Percentiles rank a stretch among this genome's conserved stretches.
These are phyloP conservation scores for Mesodorylaimus sp. DNA, from an alignment of 2,888 invertebrate genomes.

Conservation along the genomic window DNA sequence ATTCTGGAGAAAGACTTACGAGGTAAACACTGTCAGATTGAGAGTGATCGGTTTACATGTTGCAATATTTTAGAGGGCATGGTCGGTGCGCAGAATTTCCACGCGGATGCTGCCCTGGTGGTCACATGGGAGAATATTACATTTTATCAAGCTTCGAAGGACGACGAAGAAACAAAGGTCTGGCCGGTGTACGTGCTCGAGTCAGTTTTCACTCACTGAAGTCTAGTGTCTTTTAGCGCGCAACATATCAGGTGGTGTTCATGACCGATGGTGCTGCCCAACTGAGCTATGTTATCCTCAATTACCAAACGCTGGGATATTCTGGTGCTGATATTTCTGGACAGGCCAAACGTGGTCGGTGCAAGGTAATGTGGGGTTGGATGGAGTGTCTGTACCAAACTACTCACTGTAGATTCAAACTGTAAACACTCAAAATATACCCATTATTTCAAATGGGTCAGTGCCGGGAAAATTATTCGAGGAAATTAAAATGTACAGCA, in stretches of 20 bases:
- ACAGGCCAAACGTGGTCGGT: conserved; percentile 24
- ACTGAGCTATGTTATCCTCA: conserved; percentile 80
- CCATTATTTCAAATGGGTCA: too few species aligned
- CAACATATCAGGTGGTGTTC: conserved; percentile 68
- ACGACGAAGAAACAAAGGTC: conserved; percentile 1
- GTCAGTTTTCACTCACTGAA: too few species aligned
- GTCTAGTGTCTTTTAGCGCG: conserved; percentile 62
- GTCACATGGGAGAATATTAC: conserved; percentile 92
- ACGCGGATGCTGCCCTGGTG: conserved; percentile 70
- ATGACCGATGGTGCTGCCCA: conserved; percentile 76
- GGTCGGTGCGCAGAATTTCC: conserved; percentile 66
- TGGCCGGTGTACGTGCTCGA: too few species aligned
- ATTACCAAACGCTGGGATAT: conserved; percentile 77
- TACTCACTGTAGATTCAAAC: too few species aligned
- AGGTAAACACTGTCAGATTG: too few species aligned
- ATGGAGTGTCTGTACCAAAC: too few species aligned
- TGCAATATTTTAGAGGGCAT: conserved; percentile 61
- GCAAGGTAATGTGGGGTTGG: conserved; percentile 20
- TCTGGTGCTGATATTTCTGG: conserved; percentile 43
- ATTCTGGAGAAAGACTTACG: neutral
- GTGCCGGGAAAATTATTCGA: too few species aligned
- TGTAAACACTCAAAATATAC: too few species aligned
- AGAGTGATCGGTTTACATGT: too few species aligned
- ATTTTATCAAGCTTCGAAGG: conserved; percentile 35
- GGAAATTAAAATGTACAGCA: too few species aligned